phyloP scores from a whole-genome alignment of 2,888 invertebrate genomes.

The Neoitamus cyanurus region DNA sequence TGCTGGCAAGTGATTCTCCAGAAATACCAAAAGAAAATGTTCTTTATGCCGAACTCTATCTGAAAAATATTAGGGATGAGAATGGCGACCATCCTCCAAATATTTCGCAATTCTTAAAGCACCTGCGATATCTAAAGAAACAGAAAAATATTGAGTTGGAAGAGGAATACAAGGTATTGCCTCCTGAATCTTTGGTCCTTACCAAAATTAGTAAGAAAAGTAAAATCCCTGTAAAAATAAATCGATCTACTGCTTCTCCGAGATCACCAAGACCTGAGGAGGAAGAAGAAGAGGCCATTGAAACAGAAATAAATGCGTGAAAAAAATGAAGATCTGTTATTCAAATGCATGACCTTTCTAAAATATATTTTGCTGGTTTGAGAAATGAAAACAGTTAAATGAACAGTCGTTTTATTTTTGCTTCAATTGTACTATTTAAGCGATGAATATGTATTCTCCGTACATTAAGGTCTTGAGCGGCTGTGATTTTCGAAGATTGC shows the following conservation, averaged over 20 bases:
- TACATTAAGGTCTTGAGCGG: too few species aligned
- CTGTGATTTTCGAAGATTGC: too few species aligned
- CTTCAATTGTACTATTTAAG: too few species aligned
- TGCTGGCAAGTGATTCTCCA: conserved; percentile 48
- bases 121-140: conserved; percentile 42
- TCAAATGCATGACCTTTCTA: too few species aligned
- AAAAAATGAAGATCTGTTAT: too few species aligned
- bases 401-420: too few species aligned
- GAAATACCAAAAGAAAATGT: conserved; percentile 52
- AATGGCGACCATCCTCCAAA: conserved; percentile 54
- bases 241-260: neutral
- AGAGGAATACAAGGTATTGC: neutral
- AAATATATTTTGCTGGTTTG: too few species aligned
- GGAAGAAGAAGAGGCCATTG: neutral
- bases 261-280: too few species aligned
- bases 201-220: neutral
- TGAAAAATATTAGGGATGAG: conserved; percentile 52
- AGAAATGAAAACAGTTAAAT: too few species aligned
- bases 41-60: conserved; percentile 49
- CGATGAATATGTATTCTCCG: too few species aligned
- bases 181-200: neutral
- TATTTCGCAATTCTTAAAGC: conserved; percentile 50
- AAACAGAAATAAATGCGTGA: too few species aligned
- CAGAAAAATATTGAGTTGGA: conserved; percentile 39
- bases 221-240: conserved; percentile 17